These are phyloP conservation scores for Syngnathus rostellatus DNA, from an alignment of 2,797 vertebrate genomes.

Conservation along the genomic window DNA sequence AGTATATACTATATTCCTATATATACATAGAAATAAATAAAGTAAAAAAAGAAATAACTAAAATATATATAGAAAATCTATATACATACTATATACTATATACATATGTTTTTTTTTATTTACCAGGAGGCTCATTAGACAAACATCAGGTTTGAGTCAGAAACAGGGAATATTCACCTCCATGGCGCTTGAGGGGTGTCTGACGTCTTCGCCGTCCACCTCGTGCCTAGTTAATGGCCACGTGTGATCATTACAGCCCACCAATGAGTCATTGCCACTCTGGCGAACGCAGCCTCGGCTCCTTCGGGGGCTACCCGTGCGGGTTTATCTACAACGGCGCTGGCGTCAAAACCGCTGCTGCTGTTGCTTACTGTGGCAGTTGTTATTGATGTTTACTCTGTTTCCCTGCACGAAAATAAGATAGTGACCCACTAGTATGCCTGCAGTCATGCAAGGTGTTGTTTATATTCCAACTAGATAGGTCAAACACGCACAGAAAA, in stretches of 20 bases:
- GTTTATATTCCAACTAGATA: constrained; percentile 45
- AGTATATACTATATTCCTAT: too few relatives aligned
- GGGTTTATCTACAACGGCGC: constrained; percentile 25
- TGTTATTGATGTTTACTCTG: constrained; percentile 53
- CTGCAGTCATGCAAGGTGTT: constrained; percentile 44
- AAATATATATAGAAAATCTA: too few relatives aligned
- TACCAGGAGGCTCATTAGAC: constrained; percentile 63
- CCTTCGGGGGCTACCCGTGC: constrained; percentile 20
- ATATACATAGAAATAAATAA: too few relatives aligned
- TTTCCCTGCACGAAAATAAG: constrained; percentile 36
- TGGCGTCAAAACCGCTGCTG: constrained; percentile 6
- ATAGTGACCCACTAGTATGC: constrained; percentile 40
- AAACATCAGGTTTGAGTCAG: constrained; percentile 59
- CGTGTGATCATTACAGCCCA: constrained; percentile 62
- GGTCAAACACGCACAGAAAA: constrained; percentile 26
- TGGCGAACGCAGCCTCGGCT: constrained; percentile 33
- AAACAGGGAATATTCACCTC: constrained; percentile 47
- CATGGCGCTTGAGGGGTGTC: constrained; percentile 29
- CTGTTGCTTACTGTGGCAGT: constrained; percentile 29
- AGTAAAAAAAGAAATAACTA: too few relatives aligned
- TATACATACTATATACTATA: too few relatives aligned
- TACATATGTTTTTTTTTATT: constrained; percentile 11
- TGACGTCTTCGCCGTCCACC: constrained; percentile 41
- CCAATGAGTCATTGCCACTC: constrained; percentile 55
- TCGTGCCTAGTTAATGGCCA: constrained; percentile 62